Percentiles rank a stretch among this genome's conserved stretches.
Conservation (phyloP, 2,113 vertebrate species). For the Argyrosomus japonicus region DNA sequence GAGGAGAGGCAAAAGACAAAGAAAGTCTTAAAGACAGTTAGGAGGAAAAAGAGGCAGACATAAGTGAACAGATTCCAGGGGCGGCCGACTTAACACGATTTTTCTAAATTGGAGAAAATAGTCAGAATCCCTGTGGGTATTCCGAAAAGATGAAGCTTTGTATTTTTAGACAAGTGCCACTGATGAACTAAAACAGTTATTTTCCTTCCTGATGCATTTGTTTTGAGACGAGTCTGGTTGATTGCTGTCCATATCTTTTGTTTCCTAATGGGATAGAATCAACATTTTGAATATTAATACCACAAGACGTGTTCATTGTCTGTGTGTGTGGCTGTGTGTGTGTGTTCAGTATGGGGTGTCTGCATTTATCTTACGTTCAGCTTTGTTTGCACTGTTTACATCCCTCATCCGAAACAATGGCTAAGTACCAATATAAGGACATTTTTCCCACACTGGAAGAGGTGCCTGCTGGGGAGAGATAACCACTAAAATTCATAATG, state of each 20-base stretch:
- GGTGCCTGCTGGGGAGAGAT: conserved; percentile 68
- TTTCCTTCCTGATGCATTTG: conserved; percentile 52
- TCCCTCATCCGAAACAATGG: conserved; percentile 74
- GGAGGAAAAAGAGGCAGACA: conserved; percentile 43
- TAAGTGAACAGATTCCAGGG: conserved; percentile 63
- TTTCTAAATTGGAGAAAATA: conserved; percentile 70
- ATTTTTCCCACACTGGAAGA: conserved; percentile 60
- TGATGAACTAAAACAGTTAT: conserved; percentile 66
- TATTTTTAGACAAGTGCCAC: conserved; percentile 47
- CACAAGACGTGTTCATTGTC: neutral
- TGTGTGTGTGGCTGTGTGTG: neutral
- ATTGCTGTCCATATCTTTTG: conserved; percentile 55
- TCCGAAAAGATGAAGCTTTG: conserved; percentile 61
- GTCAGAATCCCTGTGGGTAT: conserved; percentile 59
- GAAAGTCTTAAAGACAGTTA: conserved; percentile 53
- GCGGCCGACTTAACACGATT: conserved; percentile 58
- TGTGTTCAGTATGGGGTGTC: neutral
- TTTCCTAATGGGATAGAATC: conserved; percentile 35
- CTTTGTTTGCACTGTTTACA: conserved; percentile 62
- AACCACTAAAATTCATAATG: conserved; percentile 72
- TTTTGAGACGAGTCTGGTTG: conserved; percentile 42
- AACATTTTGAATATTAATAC: conserved; percentile 53
- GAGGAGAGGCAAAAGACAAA: conserved; percentile 47
- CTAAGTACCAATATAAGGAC: conserved; percentile 57
- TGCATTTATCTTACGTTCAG: conserved; percentile 50